Conservation (phyloP, 2,888 invertebrate species). For the Sphaeridia pumilis region DNA sequence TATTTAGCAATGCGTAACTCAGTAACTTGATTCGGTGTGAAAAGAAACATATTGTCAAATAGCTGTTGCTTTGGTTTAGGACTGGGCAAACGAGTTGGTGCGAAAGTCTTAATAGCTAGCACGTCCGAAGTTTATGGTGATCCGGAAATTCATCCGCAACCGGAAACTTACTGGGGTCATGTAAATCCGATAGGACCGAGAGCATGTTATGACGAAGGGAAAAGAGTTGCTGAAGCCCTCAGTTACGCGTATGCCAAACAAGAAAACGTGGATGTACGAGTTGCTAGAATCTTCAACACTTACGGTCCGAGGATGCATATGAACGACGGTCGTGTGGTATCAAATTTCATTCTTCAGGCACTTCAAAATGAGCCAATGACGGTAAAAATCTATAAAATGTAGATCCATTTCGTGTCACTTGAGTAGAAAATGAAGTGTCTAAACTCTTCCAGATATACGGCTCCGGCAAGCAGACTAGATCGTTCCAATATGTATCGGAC, state of each 20-base stretch:
- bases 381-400: conserved; percentile 46
- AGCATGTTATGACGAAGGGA: conserved; percentile 99
- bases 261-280: conserved; percentile 86
- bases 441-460: conserved; percentile 56
- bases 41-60: conserved; percentile 2
- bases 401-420: neutral
- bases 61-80: conserved; percentile 53
- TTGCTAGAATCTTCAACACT: conserved; percentile 97
- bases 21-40: neutral
- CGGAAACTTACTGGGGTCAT: conserved; percentile 97
- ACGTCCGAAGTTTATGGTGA: conserved; percentile 99
- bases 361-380: conserved; percentile 89
- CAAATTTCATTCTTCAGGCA: conserved; percentile 96
- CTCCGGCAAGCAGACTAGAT: conserved; percentile 79
- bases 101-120: conserved; percentile 87
- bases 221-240: conserved; percentile 90
- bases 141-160: conserved; percentile 95
- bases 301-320: conserved; percentile 99
- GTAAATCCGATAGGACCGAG: conserved; percentile 55
- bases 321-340: conserved; percentile 96
- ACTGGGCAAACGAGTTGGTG: conserved; percentile 82
- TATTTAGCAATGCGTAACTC: neutral
- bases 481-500: conserved; percentile 97
- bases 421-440: neutral
- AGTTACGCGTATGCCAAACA: conserved; percentile 95